Evolutionary conservation across 2,113 vertebrate genomes (phyloP).

Genomic region (Apaloderma vittatum): DNA sequence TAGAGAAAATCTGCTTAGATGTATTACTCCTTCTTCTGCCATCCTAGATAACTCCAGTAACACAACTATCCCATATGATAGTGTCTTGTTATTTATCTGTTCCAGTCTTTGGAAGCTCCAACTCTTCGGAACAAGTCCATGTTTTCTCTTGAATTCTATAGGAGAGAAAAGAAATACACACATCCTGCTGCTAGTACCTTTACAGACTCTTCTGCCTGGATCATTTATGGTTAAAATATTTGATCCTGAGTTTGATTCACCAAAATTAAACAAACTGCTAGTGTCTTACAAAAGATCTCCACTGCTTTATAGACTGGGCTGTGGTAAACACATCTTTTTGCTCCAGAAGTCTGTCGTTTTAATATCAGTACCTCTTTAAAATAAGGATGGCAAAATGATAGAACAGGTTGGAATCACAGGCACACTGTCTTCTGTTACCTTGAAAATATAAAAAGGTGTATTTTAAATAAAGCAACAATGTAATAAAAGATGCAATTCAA

Average conservation of each 20-base stretch:
- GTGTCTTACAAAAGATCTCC: background rate
- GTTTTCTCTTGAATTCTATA: background rate
- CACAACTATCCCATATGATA: background rate
- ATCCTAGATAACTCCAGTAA: background rate
- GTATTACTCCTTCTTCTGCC: background rate
- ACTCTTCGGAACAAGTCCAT: background rate
- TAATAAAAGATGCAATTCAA: background rate
- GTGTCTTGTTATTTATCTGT: background rate
- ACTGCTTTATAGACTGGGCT: background rate
- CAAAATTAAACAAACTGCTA: background rate
- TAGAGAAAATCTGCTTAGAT: conserved; percentile 6
- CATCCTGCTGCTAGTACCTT: background rate
- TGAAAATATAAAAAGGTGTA: background rate
- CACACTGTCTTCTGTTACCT: background rate
- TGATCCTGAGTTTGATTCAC: background rate
- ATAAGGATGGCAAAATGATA: background rate
- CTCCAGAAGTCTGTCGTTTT: background rate
- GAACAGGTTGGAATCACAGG: background rate
- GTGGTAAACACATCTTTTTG: background rate
- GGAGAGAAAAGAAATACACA: background rate
- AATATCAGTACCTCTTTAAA: background rate
- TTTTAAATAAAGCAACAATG: background rate
- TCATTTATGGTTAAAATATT: background rate
- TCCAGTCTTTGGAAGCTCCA: background rate
- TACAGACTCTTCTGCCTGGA: background rate